phyloP scores from a whole-genome alignment of 1,140 invertebrate species.

The Delia radicum region DNA sequence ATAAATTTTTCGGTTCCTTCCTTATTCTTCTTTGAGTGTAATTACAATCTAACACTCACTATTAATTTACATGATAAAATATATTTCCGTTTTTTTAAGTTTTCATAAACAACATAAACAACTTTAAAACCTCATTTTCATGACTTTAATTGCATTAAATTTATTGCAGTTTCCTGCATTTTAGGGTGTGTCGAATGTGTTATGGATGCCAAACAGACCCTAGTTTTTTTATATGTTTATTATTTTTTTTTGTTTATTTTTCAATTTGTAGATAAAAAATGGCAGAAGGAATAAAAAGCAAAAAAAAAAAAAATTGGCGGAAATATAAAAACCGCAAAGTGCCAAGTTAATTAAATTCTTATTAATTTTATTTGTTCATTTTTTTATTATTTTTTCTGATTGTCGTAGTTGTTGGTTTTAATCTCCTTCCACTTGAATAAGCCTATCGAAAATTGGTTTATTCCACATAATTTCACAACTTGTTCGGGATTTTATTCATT shows the following conservation, averaged over 20 bases:
- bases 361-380: background rate
- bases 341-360: constrained; percentile 4
- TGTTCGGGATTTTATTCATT: too few species aligned
- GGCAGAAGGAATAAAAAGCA: too few species aligned
- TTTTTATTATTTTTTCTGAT: background rate
- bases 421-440: background rate
- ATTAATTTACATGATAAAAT: too few species aligned
- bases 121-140: background rate
- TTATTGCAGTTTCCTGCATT: background rate
- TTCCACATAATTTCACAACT: constrained; percentile 15
- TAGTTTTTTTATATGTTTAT: background rate
- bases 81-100: too few species aligned
- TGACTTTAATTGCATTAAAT: background rate
- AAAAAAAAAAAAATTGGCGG: background rate
- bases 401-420: too few species aligned
- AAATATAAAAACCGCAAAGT: background rate
- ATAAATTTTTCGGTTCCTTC: too few species aligned
- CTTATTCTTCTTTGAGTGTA: too few species aligned
- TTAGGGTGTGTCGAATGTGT: background rate
- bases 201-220: background rate
- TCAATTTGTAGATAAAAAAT: background rate
- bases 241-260: background rate
- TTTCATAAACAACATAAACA: too few species aligned
- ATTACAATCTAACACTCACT: too few species aligned
- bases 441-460: background rate